phyloP scores from a whole-genome alignment of 37 sponge, comb jelly and placozoan species.

The Lycopodina hypogea region DNA sequence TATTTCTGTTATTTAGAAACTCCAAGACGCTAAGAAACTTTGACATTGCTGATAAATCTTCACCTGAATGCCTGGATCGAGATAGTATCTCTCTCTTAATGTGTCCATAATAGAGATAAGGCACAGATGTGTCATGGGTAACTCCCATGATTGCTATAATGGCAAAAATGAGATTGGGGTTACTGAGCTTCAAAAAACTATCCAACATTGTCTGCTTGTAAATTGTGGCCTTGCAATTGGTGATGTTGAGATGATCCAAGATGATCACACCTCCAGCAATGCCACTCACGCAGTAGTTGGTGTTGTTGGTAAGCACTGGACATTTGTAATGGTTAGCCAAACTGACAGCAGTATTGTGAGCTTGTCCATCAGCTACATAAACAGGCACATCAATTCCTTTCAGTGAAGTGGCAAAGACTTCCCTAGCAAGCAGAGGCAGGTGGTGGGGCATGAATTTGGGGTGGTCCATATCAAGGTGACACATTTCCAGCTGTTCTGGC shows the following conservation, averaged over 20 bases:
- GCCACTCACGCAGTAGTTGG: conserved; percentile 12
- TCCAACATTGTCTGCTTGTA: neutral
- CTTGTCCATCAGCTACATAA: conserved; percentile 6
- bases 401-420: neutral
- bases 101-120: neutral
- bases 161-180: neutral
- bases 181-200: neutral
- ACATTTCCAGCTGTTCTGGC: neutral
- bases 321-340: conserved; percentile 11
- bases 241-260: neutral
- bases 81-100: neutral
- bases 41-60: no score
- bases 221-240: neutral
- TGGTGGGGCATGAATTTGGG: neutral
- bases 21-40: neutral
- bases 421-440: neutral
- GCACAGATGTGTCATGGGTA: neutral
- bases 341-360: neutral
- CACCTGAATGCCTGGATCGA: neutral
- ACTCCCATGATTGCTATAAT: neutral
- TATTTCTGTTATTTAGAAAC: neutral
- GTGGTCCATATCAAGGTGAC: neutral
- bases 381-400: neutral
- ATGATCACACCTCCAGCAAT: neutral
- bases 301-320: conserved; percentile 7